Evolutionary conservation across 92 coral and sea anemone species (phyloP), one percentile per base, ranked within the genome.

Genomic region (Desmophyllum pertusum): DNA sequence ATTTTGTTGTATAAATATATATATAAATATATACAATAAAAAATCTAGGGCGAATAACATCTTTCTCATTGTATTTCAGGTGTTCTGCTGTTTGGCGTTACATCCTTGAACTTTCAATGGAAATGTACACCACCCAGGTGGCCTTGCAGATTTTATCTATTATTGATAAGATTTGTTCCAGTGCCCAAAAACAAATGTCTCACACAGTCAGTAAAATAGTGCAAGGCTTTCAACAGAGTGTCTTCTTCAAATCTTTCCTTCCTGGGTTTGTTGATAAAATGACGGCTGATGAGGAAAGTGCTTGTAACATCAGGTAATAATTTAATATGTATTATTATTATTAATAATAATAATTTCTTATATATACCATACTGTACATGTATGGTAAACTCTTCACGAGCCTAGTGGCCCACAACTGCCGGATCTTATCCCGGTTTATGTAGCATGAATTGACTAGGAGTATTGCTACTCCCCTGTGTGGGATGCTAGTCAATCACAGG

Each of bases 181-280:
- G 36, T 55, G 51, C 65, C 10, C 81, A 71, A 35, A 71, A 2
- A 18, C 48, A 55, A 38, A 59, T 77, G 81, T 77, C 81, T 11
- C 55, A 38, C 36, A 77, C 52, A 0, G 69, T 14, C 81, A 59
- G 11, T 19, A 1, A 5, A n/a, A 40, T 77, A 19, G 70, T 77
- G 36, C 23, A 59, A 77, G 50, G 50, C 13, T 11, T 77, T 9
- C 23, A 61, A 13, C 13, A 11, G 11, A 77, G 81, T 59, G 37
- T 42, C 10, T 39, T 77, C 52, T 77, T 77, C 13, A 25, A 23
- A 1, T 39, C 68, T 37, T 5, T 55, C 27, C 70, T 77, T 59
- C 70, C 70, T 23, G 19, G 36, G 23, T 77, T 77, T 53, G 14
- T 77, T 2, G 15, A 57, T 10, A 23, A 18, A 15, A 14, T 37